Evolutionary conservation across 2,888 invertebrate genomes (phyloP).

Genomic region (Troides aeacus): DNA sequence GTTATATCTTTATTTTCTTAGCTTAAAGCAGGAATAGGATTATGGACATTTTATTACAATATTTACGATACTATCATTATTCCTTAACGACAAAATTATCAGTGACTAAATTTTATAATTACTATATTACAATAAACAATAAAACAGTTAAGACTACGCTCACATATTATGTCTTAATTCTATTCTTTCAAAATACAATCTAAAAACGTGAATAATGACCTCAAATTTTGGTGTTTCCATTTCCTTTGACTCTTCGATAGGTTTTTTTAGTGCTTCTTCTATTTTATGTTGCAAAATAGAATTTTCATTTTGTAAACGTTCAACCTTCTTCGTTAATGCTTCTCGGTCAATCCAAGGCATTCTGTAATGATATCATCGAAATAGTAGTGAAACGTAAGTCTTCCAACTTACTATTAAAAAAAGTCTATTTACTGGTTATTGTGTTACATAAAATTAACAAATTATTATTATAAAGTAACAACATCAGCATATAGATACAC

Average conservation of each 20-base stretch:
- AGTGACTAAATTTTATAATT: no score
- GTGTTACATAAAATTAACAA: background rate
- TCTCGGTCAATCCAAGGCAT: slow-evolving; percentile 70
- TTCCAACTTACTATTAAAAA: background rate
- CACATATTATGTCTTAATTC: no score
- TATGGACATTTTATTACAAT: no score
- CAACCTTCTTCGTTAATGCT: slow-evolving; percentile 54
- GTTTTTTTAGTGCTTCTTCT: slow-evolving; percentile 50
- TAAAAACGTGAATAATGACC: slow-evolving; percentile 36
- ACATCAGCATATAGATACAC: no score
- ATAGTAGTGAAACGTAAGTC: background rate
- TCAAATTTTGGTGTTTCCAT: slow-evolving; percentile 40
- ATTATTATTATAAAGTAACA: background rate
- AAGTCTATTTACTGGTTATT: background rate
- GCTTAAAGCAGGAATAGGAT: no score
- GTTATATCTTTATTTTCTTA: no score
- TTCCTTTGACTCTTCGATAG: slow-evolving; percentile 39
- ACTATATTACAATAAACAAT: no score
- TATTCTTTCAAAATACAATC: no score
- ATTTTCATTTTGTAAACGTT: slow-evolving; percentile 61
- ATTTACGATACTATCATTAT: no score
- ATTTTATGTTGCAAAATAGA: slow-evolving; percentile 54
- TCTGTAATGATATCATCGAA: slow-evolving; percentile 39
- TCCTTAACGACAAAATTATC: no score
- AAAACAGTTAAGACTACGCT: no score